Conservation (phyloP, 2,113 vertebrate genomes). For the Rhizomys pruinosus region DNA sequence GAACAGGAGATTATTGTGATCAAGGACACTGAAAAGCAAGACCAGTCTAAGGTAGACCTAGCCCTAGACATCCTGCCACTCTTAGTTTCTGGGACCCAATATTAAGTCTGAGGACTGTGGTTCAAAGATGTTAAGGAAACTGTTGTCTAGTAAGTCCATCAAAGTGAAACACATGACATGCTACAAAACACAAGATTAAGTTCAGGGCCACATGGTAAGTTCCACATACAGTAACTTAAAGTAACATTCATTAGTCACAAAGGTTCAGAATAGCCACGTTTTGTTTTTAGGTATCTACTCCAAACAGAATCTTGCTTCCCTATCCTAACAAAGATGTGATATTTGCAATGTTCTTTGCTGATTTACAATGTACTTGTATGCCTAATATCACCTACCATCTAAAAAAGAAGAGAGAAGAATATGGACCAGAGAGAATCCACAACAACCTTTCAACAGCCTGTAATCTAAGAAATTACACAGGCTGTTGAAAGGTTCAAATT, state of each 20-base stretch:
- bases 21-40: constrained; percentile 76
- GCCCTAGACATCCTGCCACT: background rate
- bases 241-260: background rate
- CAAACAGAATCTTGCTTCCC: constrained; percentile 11
- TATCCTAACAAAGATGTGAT: constrained; percentile 17
- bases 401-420: background rate
- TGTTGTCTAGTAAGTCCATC: background rate
- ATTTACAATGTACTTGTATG: background rate
- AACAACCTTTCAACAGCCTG: too few relatives aligned
- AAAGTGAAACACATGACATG: constrained; percentile 40
- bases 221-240: background rate
- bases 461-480: constrained; percentile 26
- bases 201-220: constrained; percentile 2
- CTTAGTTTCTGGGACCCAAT: constrained; percentile 36
- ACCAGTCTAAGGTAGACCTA: constrained; percentile 73
- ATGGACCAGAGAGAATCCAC: background rate
- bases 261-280: background rate
- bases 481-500: constrained; percentile 17
- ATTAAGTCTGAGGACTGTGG: constrained; percentile 47
- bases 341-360: constrained; percentile 20
- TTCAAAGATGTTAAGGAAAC: constrained; percentile 48
- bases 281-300: constrained; percentile 27
- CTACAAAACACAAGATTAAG: constrained; percentile 35
- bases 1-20: constrained; percentile 80
- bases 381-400: background rate